Percentiles rank a stretch among this genome's conserved stretches.
These are phyloP conservation scores for Sapajus apella DNA, from an alignment of 2,113 vertebrate species.

Conservation along the genomic window DNA sequence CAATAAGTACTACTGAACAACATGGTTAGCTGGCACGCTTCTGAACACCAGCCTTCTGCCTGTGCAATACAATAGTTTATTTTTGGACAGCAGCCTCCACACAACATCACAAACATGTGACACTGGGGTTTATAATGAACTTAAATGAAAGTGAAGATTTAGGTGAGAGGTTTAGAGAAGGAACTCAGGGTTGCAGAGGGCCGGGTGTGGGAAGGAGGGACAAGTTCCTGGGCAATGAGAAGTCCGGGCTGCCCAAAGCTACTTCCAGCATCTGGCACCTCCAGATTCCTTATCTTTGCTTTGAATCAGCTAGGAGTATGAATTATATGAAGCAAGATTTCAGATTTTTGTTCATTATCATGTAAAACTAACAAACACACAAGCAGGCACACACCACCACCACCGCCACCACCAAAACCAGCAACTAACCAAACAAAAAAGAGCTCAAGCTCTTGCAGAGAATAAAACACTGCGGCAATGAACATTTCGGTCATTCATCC, in stretches of 20 bases:
- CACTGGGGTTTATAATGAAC: constrained; percentile 12
- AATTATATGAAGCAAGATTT: background rate
- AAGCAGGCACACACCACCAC: background rate
- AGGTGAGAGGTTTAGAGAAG: constrained; percentile 63
- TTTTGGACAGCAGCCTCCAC: constrained; percentile 39
- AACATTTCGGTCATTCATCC: background rate
- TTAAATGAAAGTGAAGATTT: constrained; percentile 59
- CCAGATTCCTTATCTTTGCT: background rate
- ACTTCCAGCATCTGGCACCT: background rate
- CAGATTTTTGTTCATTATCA: background rate
- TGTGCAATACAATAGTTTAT: constrained; percentile 44
- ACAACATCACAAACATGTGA: constrained; percentile 42
- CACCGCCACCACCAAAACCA: background rate
- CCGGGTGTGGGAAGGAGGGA: background rate
- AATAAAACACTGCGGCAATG: background rate
- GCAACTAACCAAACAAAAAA: background rate
- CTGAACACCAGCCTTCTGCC: constrained; percentile 44
- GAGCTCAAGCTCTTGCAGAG: background rate
- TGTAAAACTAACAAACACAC: background rate
- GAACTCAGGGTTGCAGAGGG: background rate
- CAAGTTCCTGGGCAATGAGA: background rate
- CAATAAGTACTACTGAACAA: constrained; percentile 51
- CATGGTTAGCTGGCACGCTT: constrained; percentile 53
- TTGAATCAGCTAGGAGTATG: background rate
- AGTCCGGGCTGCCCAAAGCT: background rate